Evolutionary conservation across 2,888 invertebrate species (phyloP).

Genomic region (Rhynchonema sp.): DNA sequence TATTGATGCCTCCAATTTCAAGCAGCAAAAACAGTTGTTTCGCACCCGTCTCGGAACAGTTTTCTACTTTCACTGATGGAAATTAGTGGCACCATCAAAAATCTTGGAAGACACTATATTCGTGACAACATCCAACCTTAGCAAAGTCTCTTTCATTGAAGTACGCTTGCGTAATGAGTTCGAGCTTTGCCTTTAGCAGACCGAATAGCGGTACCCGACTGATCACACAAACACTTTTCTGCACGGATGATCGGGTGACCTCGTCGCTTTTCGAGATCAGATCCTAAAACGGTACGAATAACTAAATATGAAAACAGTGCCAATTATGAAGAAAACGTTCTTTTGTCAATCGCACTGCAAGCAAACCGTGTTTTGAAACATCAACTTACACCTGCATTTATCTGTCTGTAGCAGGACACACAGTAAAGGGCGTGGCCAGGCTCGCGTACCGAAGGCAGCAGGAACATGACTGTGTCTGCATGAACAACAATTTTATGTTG

Average conservation of each 20-base stretch:
- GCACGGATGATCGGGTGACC: conserved; percentile 87
- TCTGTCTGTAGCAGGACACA: conserved; percentile 90
- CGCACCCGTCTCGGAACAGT: neutral
- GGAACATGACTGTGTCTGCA: conserved; percentile 77
- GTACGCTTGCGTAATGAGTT: conserved; percentile 85
- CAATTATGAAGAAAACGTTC: too few relatives aligned
- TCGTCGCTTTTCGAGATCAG: conserved; percentile 74
- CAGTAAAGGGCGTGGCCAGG: conserved; percentile 73
- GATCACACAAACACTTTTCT: conserved; percentile 89
- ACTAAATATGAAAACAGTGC: neutral
- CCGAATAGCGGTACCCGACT: conserved; percentile 63
- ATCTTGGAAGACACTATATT: neutral
- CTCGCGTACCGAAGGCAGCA: conserved; percentile 65
- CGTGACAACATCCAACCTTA: conserved; percentile 17
- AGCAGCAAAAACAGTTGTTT: neutral
- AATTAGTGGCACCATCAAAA: too few relatives aligned
- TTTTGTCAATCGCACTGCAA: too few relatives aligned
- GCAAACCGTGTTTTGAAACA: too few relatives aligned
- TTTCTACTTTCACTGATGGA: too few relatives aligned
- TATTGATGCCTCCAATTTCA: too few relatives aligned
- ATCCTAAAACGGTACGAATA: conserved; percentile 41
- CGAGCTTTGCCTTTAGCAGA: conserved; percentile 69
- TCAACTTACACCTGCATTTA: conserved; percentile 34
- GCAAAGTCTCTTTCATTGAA: conserved; percentile 53
- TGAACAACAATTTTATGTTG: neutral